Evolutionary conservation across 1,140 invertebrate species (phyloP).

Genomic region (Drosophila bocki): DNA sequence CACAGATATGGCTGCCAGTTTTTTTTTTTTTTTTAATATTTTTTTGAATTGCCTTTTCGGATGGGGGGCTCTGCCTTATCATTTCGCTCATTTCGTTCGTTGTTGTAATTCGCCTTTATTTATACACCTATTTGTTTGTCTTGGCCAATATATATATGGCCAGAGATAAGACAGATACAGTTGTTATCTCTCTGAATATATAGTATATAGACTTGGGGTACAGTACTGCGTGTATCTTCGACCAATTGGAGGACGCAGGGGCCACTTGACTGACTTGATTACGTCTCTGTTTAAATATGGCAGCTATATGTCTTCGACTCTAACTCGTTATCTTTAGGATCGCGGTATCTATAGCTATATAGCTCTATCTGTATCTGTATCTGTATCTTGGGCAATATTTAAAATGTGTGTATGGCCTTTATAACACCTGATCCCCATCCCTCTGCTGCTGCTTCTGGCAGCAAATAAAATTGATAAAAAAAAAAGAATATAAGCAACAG

Average conservation of each 20-base stretch:
- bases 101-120: constrained; percentile 65
- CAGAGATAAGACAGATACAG: constrained; percentile 57
- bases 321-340: constrained; percentile 14
- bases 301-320: constrained; percentile 70
- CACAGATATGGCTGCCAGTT: constrained; percentile 49
- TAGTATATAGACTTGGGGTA: constrained; percentile 5
- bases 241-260: constrained; percentile 37
- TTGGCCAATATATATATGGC: constrained; percentile 26
- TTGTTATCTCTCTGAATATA: constrained; percentile 42
- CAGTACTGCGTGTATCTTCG: constrained; percentile 28
- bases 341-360: too few relatives aligned
- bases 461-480: constrained; percentile 81
- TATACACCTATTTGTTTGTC: constrained; percentile 81
- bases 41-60: constrained; percentile 35
- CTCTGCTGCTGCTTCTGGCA: constrained; percentile 13
- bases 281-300: constrained; percentile 81
- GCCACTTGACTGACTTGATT: constrained; percentile 70
- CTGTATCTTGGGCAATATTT: constrained; percentile 70
- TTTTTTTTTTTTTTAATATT: constrained; percentile 22
- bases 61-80: constrained; percentile 22
- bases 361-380: background rate
- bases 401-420: constrained; percentile 61
- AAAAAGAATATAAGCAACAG: constrained; percentile 44
- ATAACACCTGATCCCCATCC: constrained; percentile 67
- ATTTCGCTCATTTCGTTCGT: constrained; percentile 2